Base-by-base conservation (phyloP, 2,113 vertebrate species). In the Heterotis niloticus region DNA sequence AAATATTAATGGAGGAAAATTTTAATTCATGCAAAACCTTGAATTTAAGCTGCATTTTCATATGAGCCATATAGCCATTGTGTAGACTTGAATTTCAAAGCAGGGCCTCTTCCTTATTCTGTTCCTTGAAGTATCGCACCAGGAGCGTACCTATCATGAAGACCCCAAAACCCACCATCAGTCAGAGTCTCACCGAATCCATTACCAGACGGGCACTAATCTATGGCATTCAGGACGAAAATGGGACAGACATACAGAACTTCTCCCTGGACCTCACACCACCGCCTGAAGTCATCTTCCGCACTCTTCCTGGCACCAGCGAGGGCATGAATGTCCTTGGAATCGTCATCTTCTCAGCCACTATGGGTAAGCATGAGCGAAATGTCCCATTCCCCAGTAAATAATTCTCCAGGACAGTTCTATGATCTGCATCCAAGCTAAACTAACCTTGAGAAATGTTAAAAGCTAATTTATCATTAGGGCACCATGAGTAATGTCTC, bases 281-380 rank as follows among this genome's bases (percentile, higher is more conserved):
- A 0, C 93, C 96, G 0, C 96, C 97, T 0, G 96, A 98, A 80
- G 91, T 98, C 57, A 82, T 96, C 80, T 94, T 98, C 84, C 91
- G 91, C 64, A 97, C 94, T 1, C 91, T 94, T 57, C 97, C 97
- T 0, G 96, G 94, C 73, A 94, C 95, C 11, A 99, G 95, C 0
- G 96, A 98, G 0, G 97, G 97, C 84, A 98, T 98, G 96, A 99
- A 99, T 0, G 97, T 99, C 13, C 90, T 99, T 0, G 97, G 97
- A 29, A 98, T 98, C 12, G 97, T 98, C 82, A 98, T 99, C 83
- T 98, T 99, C 86, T 99, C 97, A 1, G 94, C 96, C 83, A 98
- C 96, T 0, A 99, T 98, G 96, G 97, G 97, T 97, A 93, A 20
- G 69, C 12, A 68, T 9, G 5, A 1, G 5, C 0, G 4, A 13